Conservation (phyloP, 2,797 vertebrate genomes). For the Thalassophryne amazonica region DNA sequence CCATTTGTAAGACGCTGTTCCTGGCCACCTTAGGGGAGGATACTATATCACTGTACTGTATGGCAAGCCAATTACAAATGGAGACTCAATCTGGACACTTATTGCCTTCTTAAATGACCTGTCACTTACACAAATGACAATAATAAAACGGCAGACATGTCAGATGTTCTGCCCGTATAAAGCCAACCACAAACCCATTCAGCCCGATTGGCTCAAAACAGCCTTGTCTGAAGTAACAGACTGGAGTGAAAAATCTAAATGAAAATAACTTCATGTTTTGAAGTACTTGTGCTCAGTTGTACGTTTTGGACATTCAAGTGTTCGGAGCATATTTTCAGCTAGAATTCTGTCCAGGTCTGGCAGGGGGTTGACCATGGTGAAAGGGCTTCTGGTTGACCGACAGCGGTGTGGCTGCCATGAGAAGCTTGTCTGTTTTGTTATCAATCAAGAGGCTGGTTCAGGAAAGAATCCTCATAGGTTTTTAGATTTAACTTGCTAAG, state of each 20-base stretch:
- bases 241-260: constrained; percentile 39
- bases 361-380: constrained; percentile 52
- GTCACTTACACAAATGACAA: constrained; percentile 55
- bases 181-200: constrained; percentile 61
- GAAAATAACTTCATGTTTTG: constrained; percentile 37
- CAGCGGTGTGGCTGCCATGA: constrained; percentile 12
- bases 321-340: constrained; percentile 45
- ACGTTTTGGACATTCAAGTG: background rate
- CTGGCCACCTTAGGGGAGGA: constrained; percentile 68
- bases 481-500: constrained; percentile 80
- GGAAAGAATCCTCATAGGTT: constrained; percentile 68
- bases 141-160: constrained; percentile 49
- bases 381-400: constrained; percentile 49
- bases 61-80: constrained; percentile 81
- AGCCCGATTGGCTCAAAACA: constrained; percentile 68
- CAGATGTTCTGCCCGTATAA: constrained; percentile 40
- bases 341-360: constrained; percentile 39
- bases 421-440: constrained; percentile 45
- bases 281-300: background rate
- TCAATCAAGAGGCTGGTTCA: constrained; percentile 57
- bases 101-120: constrained; percentile 75
- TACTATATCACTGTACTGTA: constrained; percentile 86
- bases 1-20: constrained; percentile 48
- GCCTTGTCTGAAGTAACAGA: constrained; percentile 64
- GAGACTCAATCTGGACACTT: constrained; percentile 79